These are phyloP conservation scores for Mythimna loreyi DNA, from an alignment of 2,888 invertebrate species.

Conservation along the genomic window DNA sequence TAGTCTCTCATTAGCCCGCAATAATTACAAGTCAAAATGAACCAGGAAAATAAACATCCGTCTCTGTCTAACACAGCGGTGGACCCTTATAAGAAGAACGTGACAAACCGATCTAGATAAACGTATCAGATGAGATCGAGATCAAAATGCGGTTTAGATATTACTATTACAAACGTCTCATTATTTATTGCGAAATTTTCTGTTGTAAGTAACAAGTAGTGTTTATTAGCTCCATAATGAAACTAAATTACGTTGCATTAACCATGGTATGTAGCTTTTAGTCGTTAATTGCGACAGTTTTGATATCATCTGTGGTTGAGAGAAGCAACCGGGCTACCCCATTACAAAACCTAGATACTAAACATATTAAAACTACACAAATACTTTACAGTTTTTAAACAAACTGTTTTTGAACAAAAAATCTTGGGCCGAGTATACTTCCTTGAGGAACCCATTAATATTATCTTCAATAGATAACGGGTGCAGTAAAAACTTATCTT, in stretches of 20 bases:
- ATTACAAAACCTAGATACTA: conserved; percentile 25
- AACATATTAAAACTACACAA: conserved; percentile 3
- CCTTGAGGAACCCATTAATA: conserved; percentile 26
- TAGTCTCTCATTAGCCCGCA: conserved; percentile 78
- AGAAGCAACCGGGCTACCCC: conserved; percentile 23
- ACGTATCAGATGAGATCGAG: conserved; percentile 82
- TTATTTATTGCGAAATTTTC: conserved; percentile 82
- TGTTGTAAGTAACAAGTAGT: conserved; percentile 69
- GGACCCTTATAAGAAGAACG: conserved; percentile 70
- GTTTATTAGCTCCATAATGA: conserved; percentile 71
- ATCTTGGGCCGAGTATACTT: conserved; percentile 11
- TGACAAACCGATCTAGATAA: conserved; percentile 84
- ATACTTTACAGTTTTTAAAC: not conserved
- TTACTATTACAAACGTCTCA: conserved; percentile 81
- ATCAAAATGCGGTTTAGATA: conserved; percentile 81
- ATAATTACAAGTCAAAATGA: conserved; percentile 81
- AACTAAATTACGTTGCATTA: conserved; percentile 59
- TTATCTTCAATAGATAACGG: conserved; percentile 35
- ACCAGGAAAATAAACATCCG: conserved; percentile 72
- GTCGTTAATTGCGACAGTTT: conserved; percentile 63
- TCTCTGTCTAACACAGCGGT: conserved; percentile 71
- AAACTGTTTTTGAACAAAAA: not conserved
- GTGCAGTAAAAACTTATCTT: conserved; percentile 27
- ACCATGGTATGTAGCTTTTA: conserved; percentile 56
- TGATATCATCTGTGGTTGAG: conserved; percentile 47